These are phyloP conservation scores for Sycobia sp. DNA, from an alignment of 1,140 invertebrate species.

Conservation along the genomic window DNA sequence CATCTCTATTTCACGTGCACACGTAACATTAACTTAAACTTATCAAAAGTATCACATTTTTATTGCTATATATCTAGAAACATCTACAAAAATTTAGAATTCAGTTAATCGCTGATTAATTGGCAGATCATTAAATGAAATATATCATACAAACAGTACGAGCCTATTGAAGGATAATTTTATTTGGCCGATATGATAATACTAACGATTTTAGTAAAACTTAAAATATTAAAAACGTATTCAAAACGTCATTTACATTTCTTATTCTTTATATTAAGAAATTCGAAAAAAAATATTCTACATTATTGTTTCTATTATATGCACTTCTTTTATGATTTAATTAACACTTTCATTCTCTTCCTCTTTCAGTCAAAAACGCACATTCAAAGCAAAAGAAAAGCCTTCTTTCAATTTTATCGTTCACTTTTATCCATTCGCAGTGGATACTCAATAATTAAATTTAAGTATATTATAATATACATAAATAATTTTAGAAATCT, in stretches of 20 bases:
- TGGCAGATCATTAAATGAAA: neutral
- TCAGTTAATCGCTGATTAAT: neutral
- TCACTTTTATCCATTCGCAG: neutral
- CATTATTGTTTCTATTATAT: conserved; percentile 3
- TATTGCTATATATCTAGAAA: conserved; percentile 19
- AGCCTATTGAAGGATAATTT: no score
- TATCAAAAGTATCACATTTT: conserved; percentile 33
- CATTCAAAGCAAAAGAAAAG: conserved; percentile 3
- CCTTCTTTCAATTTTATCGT: neutral
- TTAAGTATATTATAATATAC: neutral
- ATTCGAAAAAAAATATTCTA: conserved; percentile 30
- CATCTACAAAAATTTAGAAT: no score
- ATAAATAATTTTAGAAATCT: conserved; percentile 1
- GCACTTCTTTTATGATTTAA: conserved; percentile 9
- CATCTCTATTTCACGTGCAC: no score
- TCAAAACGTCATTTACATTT: neutral
- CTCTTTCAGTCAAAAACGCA: neutral
- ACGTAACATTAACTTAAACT: conserved; percentile 19
- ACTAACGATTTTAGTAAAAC: neutral
- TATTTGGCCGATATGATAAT: no score
- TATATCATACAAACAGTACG: neutral
- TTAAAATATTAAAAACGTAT: neutral
- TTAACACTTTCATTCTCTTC: neutral
- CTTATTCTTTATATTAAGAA: conserved; percentile 8
- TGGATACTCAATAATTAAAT: conserved; percentile 18